phyloP scores from a whole-genome alignment of 2,888 invertebrate species.

The Torymus aiolomorphi region DNA sequence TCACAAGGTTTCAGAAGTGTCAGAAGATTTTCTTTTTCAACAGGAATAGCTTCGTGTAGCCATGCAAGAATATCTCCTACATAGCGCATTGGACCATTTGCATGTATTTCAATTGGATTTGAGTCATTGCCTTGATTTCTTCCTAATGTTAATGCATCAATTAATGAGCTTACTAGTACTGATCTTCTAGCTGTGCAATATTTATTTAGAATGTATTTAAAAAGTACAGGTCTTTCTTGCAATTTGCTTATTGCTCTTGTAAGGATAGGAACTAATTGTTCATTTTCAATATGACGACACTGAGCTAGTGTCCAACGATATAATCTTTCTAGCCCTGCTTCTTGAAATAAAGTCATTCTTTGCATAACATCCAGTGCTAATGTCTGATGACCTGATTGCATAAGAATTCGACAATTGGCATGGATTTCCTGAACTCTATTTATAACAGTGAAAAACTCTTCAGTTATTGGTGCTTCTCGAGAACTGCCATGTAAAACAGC shows the following conservation, averaged over 20 bases:
- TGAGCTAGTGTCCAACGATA: conserved; percentile 97
- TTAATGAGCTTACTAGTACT: conserved; percentile 91
- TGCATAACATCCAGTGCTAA: conserved; percentile 98
- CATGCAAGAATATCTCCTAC: conserved; percentile 98
- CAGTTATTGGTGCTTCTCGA: conserved; percentile 82
- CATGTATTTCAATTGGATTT: conserved; percentile 96
- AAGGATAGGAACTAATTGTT: conserved; percentile 84
- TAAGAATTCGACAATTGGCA: conserved; percentile 89
- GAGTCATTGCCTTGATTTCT: conserved; percentile 85
- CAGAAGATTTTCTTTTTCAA: conserved; percentile 91
- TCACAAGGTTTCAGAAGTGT: conserved; percentile 89
- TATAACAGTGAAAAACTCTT: conserved; percentile 89
- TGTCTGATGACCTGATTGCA: conserved; percentile 92
- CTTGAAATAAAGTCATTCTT: conserved; percentile 94
- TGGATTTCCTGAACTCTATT: conserved; percentile 89
- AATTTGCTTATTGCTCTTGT: conserved; percentile 92
- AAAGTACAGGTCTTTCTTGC: conserved; percentile 93
- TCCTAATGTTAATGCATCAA: conserved; percentile 96
- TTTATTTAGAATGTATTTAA: conserved; percentile 97
- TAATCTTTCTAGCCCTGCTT: conserved; percentile 94
- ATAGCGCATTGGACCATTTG: conserved; percentile 92
- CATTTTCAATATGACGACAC: conserved; percentile 91
- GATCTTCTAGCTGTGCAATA: conserved; percentile 92
- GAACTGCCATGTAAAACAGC: conserved; percentile 84
- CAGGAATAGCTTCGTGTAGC: conserved; percentile 93